Base-by-base conservation (phyloP, 2,888 invertebrate species). In the Epinotia ramella region DNA sequence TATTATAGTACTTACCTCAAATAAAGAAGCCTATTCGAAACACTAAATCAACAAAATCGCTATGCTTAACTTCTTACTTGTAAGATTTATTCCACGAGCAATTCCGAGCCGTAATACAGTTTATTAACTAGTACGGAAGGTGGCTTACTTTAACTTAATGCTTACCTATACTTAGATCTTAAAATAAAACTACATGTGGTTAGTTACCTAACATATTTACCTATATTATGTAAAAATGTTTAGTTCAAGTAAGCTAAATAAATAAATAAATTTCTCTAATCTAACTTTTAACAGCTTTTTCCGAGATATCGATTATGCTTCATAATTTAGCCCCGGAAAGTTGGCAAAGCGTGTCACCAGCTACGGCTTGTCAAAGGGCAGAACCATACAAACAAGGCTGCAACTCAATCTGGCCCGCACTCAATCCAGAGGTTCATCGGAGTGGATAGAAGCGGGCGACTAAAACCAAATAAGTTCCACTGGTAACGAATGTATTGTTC, bases 401-500 rank as follows among this genome's bases (percentile, higher is more conserved):
- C 78, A 80, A 78, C 81, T 80, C 78, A 80, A 81, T 78, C 78
- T 75, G 74, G 74, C 63, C 78, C 63, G 79, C 80, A 79, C 74
- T 79, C 79, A 62, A 65, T 77, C 66, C 77, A 75, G 77, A 78
- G 78, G 82, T 89, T 90, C 90, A 87, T 91, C 90, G 89, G 89
- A 88, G 86, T 84, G 85, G 84, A 89, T 88, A 87, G 89, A 88
- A 86, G 80, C 78, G 81, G 79, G 81, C 77, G 77, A 81, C 69
- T 78, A 65, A 83, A 84, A 84, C 82, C 80, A 84, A 86, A 87
- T 87, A 88, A 84, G 86, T 85, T 84, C 83, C 81, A 81, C 82
- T 82, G 81, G 88, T 92, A 92, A 91, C 89, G 88, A 92, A 91
- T 88, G 91, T 90, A 92, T 92, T 93, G 92, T 92, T 84, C 88